A percentile compares a stretch with the other conserved stretches of the same genome.
Conservation (phyloP, 2,797 vertebrate species). For the Denticeps clupeoides region DNA sequence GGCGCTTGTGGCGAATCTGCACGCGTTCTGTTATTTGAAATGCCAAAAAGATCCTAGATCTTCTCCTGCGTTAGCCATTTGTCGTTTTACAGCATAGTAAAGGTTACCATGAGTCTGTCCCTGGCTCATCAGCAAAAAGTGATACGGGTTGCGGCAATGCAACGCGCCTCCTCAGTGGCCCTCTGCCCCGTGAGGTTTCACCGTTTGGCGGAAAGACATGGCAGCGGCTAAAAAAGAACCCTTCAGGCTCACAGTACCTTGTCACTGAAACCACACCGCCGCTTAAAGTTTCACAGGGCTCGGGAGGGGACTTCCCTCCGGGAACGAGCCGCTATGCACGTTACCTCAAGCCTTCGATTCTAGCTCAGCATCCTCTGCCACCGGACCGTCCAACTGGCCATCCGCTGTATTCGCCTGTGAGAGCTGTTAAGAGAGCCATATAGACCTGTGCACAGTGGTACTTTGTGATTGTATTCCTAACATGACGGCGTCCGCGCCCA, state of each 20-base stretch:
- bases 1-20: no score
- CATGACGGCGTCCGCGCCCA: background rate
- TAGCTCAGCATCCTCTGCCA: background rate
- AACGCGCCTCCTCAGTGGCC: slow-evolving; percentile 1
- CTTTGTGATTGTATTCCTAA: background rate
- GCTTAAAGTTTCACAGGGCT: background rate
- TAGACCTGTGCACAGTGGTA: background rate
- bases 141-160: background rate
- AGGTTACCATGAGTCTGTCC: background rate
- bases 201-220: no score
- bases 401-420: slow-evolving; percentile 1
- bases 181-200: background rate
- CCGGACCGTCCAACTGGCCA: slow-evolving; percentile 1
- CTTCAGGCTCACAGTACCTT: no score
- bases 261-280: background rate
- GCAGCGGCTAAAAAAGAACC: no score
- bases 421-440: background rate
- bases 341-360: background rate
- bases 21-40: no score
- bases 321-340: background rate
- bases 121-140: background rate
- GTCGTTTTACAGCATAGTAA: background rate
- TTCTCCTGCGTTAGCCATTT: background rate
- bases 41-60: background rate
- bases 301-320: background rate